Evolutionary conservation across 2,888 invertebrate species (phyloP).

Genomic region (Phyto melanocephala): DNA sequence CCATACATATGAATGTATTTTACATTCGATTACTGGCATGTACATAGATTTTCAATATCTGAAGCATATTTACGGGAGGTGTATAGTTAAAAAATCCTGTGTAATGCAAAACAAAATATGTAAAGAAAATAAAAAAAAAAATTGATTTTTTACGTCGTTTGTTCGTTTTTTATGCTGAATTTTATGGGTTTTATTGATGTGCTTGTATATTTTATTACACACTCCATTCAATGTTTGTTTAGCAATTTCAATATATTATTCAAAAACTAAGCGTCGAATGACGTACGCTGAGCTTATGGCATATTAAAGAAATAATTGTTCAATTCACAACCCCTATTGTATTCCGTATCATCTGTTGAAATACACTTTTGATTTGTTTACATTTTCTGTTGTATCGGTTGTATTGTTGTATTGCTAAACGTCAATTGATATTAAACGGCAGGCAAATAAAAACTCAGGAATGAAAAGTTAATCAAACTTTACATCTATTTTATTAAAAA

Average conservation of each 20-base stretch:
- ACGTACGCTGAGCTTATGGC: no score
- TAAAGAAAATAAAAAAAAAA: constrained; percentile 4
- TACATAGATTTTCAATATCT: not conserved
- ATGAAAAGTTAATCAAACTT: no score
- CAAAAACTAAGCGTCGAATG: not conserved
- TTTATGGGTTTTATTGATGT: constrained; percentile 69
- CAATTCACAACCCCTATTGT: no score
- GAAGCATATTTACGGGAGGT: constrained; percentile 27
- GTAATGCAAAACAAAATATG: constrained; percentile 53
- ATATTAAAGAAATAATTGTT: no score
- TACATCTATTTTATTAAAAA: no score
- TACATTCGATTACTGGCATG: not conserved
- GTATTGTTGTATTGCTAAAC: no score
- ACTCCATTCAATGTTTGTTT: constrained; percentile 68
- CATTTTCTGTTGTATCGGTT: no score
- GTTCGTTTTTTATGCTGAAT: constrained; percentile 68
- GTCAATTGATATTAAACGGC: no score
- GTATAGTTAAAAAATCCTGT: constrained; percentile 27
- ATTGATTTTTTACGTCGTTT: constrained; percentile 44
- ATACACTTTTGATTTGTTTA: no score
- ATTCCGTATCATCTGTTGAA: no score
- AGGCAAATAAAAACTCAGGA: no score
- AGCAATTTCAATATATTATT: constrained; percentile 75
- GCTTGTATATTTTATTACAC: constrained; percentile 73
- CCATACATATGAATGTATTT: no score